Evolutionary conservation across 2,888 invertebrate species (phyloP), one percentile per base, ranked within the genome.

Genomic region (Schizaphis graminum): DNA sequence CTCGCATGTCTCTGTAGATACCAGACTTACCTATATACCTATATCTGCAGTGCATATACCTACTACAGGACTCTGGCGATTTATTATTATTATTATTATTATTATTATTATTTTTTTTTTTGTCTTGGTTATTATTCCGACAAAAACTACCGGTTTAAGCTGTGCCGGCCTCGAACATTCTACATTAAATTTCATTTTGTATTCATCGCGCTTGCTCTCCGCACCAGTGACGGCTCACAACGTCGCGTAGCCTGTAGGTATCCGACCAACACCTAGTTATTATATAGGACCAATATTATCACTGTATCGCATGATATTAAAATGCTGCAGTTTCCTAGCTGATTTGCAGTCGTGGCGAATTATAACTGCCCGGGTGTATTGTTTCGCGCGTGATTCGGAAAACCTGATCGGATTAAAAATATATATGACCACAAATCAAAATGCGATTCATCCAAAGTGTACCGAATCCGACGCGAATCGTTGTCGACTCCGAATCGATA

Each of bases 131-230:
- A 35, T 77, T 35, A 77, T 77, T 35, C 77, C 35, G 35, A 77
- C 77, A 35, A 77, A 77, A 67, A 90, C 90, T 90, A 90, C 61
- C 47, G 61, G 57, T 47, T 61, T 90, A 44, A 44, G 89, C n/a
- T 35, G 35, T 26, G 7, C 35, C 77, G 77, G 77, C 21, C 35
- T 77, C 77, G 21, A 24, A 77, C 77, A 77, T 77, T 77, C 35
- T 77, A 67, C 67, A 35, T 21, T 77, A 77, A 77, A 77, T 77
- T 77, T 21, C 4, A n/a, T n/a, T 67, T 67, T n/a, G 67, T 77
- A 35, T 77, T 35, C 77, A 41, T 35, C 77, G 35, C 35, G 26
- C 57, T 26, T 11, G 35, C 35, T 77, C 77, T 35, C 16, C 77
- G 61, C 61, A 21, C 77, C 77, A 35, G 77, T 35, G 35, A 77